Percentiles rank a stretch among this genome's conserved stretches.
Evolutionary conservation across 2,113 vertebrate genomes (phyloP).

Genomic region (Colistium nudipinnis): DNA sequence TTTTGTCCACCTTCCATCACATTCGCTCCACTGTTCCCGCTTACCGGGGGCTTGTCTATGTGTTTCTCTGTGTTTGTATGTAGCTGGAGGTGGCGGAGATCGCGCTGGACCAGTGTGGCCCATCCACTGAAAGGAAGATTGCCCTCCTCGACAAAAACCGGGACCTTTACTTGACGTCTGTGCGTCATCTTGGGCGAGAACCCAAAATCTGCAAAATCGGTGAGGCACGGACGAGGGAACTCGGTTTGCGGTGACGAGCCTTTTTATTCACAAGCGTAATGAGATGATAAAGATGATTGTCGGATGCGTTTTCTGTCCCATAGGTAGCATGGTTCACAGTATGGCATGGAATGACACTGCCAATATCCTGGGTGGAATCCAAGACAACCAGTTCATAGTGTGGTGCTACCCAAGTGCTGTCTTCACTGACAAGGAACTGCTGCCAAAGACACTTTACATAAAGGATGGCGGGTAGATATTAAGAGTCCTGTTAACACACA

Average conservation of each 20-base stretch:
- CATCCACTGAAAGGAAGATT: constrained; percentile 90
- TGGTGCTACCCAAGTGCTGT: constrained; percentile 93
- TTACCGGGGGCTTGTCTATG: constrained; percentile 6
- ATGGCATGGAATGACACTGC: constrained; percentile 92
- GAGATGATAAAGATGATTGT: background rate
- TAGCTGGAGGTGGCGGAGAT: constrained; percentile 93
- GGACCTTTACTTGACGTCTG: constrained; percentile 91
- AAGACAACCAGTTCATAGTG: constrained; percentile 88
- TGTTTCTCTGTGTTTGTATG: constrained; percentile 22
- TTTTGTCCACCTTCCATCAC: constrained; percentile 52
- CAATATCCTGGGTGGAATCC: constrained; percentile 94
- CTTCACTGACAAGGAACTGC: constrained; percentile 92
- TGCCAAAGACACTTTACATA: constrained; percentile 88
- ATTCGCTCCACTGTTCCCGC: constrained; percentile 13
- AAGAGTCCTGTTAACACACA: background rate
- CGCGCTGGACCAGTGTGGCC: constrained; percentile 92
- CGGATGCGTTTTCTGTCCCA: constrained; percentile 26
- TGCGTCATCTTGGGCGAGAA: constrained; percentile 89
- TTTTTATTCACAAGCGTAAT: background rate
- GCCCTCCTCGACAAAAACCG: constrained; percentile 96
- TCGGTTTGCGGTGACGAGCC: background rate
- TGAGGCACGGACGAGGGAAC: constrained; percentile 67
- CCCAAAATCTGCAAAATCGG: constrained; percentile 93
- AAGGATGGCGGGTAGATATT: constrained; percentile 89
- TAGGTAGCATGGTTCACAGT: constrained; percentile 93